Conservation (phyloP, 2,797 vertebrate genomes). For the Cichlasoma orientale region DNA sequence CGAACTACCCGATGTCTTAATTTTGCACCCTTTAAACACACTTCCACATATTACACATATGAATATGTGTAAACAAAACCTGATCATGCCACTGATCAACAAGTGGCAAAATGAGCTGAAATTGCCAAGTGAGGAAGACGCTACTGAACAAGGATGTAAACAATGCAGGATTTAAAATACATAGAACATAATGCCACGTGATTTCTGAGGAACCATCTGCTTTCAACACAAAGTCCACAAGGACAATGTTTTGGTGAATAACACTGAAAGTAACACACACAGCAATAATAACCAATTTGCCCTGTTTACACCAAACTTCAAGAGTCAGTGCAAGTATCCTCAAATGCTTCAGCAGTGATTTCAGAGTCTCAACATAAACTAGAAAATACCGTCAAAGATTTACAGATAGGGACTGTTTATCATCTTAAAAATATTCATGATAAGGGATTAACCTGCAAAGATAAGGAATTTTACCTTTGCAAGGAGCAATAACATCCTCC, state of each 20-base stretch:
- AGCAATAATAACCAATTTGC: not conserved
- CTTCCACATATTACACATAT: not conserved
- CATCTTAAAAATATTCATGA: not conserved
- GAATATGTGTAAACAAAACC: not conserved
- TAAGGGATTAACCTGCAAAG: not conserved
- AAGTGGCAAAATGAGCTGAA: not conserved
- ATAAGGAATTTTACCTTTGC: conserved; percentile 88
- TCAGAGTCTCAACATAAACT: not conserved
- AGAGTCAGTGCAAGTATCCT: not conserved
- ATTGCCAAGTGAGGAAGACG: not conserved
- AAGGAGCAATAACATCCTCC: conserved; percentile 96
- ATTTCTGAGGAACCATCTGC: no score
- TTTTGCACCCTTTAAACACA: no score
- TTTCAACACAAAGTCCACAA: not conserved
- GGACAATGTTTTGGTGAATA: not conserved
- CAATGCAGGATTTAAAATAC: not conserved
- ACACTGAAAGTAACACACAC: not conserved
- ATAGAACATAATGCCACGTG: not conserved
- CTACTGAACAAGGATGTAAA: not conserved
- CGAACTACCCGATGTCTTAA: not conserved
- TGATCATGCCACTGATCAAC: not conserved
- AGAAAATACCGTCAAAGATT: not conserved
- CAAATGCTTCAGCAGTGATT: not conserved
- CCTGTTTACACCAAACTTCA: not conserved
- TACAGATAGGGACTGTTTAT: not conserved